Percentiles rank a stretch among this genome's conserved stretches.
Conservation (phyloP, 2,113 vertebrate species). For the Mus spicilegus region DNA sequence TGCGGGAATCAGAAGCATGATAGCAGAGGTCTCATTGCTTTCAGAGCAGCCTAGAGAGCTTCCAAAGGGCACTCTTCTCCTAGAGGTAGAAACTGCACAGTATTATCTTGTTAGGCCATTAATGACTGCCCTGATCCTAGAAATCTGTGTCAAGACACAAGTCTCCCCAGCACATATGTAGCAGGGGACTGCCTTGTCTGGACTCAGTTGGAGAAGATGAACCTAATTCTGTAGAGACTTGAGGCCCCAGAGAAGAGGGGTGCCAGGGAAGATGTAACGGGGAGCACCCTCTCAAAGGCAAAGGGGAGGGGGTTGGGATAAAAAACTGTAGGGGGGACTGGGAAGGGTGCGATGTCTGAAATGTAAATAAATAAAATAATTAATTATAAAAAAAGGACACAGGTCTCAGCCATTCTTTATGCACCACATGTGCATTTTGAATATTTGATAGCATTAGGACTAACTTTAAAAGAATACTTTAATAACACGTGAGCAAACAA, state of each 20-base stretch:
- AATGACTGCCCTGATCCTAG: not conserved
- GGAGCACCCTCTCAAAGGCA: too few relatives aligned
- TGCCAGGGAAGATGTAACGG: too few relatives aligned
- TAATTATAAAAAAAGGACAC: not conserved
- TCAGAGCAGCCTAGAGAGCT: not conserved
- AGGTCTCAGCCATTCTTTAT: not conserved
- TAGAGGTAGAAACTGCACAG: not conserved
- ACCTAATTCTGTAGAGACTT: too few relatives aligned
- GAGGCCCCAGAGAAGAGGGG: too few relatives aligned
- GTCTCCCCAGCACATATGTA: not conserved
- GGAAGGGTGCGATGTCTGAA: too few relatives aligned
- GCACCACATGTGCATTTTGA: not conserved
- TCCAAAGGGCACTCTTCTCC: too few relatives aligned
- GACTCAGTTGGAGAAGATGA: too few relatives aligned
- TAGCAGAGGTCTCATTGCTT: not conserved
- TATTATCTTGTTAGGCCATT: too few relatives aligned
- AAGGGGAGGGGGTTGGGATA: too few relatives aligned
- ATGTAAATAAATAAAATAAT: too few relatives aligned
- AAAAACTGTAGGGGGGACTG: too few relatives aligned
- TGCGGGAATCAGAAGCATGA: not conserved
- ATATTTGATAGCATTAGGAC: not conserved
- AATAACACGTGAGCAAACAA: slow-evolving; percentile 12
- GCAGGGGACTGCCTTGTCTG: too few relatives aligned
- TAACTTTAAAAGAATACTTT: not conserved
- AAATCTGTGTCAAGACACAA: not conserved